phyloP scores from a whole-genome alignment of 92 coral and sea anemone genomes.

The Heteractis magnifica region DNA sequence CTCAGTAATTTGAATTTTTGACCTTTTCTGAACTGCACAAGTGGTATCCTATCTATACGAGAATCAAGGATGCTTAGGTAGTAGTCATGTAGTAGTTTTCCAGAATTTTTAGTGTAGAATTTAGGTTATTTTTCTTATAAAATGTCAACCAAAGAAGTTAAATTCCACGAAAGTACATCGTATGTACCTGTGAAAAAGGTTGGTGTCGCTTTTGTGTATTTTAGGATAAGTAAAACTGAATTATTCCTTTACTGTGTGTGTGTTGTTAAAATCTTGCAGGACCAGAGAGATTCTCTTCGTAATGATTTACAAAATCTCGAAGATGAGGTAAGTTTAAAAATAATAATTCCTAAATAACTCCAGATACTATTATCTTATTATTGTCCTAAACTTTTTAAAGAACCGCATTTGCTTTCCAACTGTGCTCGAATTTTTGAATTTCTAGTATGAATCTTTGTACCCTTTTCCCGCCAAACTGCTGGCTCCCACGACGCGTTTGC shows the following conservation, averaged over 20 bases:
- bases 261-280: conserved; percentile 40
- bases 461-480: not conserved
- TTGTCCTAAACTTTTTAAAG: not conserved
- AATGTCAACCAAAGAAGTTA: conserved; percentile 25
- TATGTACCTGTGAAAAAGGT: conserved; percentile 43
- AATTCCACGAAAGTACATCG: conserved; percentile 19
- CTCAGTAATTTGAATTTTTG: conserved; percentile 20
- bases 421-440: not conserved
- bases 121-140: not conserved
- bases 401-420: too few species aligned
- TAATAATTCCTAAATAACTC: not conserved
- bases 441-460: not conserved
- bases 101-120: not conserved
- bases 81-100: conserved; percentile 12
- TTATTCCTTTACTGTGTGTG: not conserved
- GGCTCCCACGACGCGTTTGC: not conserved
- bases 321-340: conserved; percentile 63
- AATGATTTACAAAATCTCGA: conserved; percentile 80
- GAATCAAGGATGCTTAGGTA: conserved; percentile 10
- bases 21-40: conserved; percentile 7
- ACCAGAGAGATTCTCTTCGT: conserved; percentile 68
- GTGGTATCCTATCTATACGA: not conserved
- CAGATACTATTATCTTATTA: not conserved
- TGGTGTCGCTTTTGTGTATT: conserved; percentile 8
- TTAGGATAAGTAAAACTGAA: not conserved